phyloP scores from a whole-genome alignment of 2,888 invertebrate species.

The Trissolcus brochymenae region DNA sequence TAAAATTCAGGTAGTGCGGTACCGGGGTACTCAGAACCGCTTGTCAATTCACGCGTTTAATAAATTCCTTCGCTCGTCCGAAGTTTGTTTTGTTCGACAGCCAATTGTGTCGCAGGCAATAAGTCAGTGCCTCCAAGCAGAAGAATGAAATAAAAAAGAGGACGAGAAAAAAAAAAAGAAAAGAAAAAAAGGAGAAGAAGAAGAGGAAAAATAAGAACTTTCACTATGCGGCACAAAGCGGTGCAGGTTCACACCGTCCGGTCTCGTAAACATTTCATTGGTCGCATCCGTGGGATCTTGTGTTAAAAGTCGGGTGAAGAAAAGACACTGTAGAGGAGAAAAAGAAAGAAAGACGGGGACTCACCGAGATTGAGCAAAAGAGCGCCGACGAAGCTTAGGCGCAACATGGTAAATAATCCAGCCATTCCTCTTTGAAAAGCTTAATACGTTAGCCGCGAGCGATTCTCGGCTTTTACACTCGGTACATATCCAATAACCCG shows the following conservation, averaged over 20 bases:
- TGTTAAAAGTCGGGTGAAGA: background rate
- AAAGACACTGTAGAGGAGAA: background rate
- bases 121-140: no score
- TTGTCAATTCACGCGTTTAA: no score
- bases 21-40: no score
- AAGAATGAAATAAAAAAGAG: no score
- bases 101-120: conserved; percentile 1
- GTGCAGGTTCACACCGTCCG: background rate
- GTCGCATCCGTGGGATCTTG: background rate
- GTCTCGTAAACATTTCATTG: background rate
- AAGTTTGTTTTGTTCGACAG: background rate
- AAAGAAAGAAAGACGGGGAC: background rate
- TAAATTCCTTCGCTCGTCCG: background rate
- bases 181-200: no score
- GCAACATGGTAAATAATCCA: conserved; percentile 31
- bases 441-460: background rate
- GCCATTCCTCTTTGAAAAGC: conserved; percentile 7
- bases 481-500: conserved; percentile 25
- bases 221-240: background rate
- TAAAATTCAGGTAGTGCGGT: no score
- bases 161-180: no score
- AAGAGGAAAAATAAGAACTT: no score
- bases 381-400: conserved; percentile 4
- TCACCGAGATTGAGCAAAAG: conserved; percentile 30
- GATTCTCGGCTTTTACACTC: background rate